Percentiles rank a stretch among this genome's conserved stretches.
phyloP scores from a whole-genome alignment of 2,888 invertebrate species.

The Vanessa cardui region DNA sequence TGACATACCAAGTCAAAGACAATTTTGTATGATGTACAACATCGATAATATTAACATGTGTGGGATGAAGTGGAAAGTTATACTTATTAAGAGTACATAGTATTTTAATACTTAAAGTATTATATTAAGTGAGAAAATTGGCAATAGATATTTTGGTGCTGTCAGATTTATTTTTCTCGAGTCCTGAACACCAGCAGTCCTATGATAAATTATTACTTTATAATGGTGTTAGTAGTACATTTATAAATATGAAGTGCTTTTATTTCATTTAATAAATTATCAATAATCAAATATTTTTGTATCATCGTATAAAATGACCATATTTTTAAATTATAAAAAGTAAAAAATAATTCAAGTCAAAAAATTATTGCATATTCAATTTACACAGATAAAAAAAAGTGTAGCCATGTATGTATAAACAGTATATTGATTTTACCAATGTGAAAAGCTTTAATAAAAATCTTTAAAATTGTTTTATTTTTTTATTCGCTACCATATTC shows the following conservation, averaged over 20 bases:
- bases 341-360: slow-evolving; percentile 6
- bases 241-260: slow-evolving; percentile 35
- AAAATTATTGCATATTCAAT: slow-evolving; percentile 20
- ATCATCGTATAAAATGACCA: slow-evolving; percentile 31
- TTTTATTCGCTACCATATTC: neutral
- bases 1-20: slow-evolving; percentile 8
- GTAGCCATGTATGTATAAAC: slow-evolving; percentile 8
- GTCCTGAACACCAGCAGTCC: slow-evolving; percentile 21
- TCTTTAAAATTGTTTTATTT: slow-evolving; percentile 3
- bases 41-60: slow-evolving; percentile 4
- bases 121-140: slow-evolving; percentile 32
- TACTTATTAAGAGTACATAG: slow-evolving; percentile 29
- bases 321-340: slow-evolving; percentile 29
- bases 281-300: slow-evolving; percentile 35
- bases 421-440: slow-evolving; percentile 38
- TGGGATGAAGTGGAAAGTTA: neutral
- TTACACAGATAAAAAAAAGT: slow-evolving; percentile 18
- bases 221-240: slow-evolving; percentile 30
- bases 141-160: slow-evolving; percentile 40
- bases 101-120: slow-evolving; percentile 23
- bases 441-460: slow-evolving; percentile 43
- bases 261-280: slow-evolving; percentile 28
- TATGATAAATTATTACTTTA: slow-evolving; percentile 35
- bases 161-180: slow-evolving; percentile 30
- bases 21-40: slow-evolving; percentile 1